Percentiles rank a stretch among this genome's conserved stretches.
These are phyloP conservation scores for Callaeas wilsoni DNA, from an alignment of 2,113 vertebrate species.

Conservation along the genomic window DNA sequence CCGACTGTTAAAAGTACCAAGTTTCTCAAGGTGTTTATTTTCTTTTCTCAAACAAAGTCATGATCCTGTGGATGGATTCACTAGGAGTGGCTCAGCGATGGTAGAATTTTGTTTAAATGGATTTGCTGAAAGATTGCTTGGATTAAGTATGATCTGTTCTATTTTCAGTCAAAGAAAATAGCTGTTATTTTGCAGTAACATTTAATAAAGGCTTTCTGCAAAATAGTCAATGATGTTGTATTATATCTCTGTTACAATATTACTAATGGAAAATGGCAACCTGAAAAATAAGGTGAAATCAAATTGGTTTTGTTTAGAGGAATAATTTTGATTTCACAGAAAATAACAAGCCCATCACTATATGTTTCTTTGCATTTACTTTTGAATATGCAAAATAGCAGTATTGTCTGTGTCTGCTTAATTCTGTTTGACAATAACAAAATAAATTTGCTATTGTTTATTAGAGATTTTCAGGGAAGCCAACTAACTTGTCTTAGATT, in stretches of 20 bases:
- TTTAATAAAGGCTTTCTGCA: constrained; percentile 57
- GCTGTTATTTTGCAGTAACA: constrained; percentile 45
- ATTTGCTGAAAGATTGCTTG: constrained; percentile 23
- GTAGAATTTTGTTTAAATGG: neutral
- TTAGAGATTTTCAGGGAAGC: constrained; percentile 63
- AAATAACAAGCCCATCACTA: constrained; percentile 48
- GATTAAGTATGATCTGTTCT: constrained; percentile 29
- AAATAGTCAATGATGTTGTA: neutral
- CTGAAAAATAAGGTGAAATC: constrained; percentile 43
- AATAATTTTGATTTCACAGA: constrained; percentile 62
- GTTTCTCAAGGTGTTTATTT: neutral
- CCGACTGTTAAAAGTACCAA: neutral
- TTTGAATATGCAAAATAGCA: constrained; percentile 48
- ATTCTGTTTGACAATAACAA: constrained; percentile 63
- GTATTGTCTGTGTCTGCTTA: constrained; percentile 53
- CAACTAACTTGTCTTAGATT: constrained; percentile 60
- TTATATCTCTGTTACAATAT: constrained; percentile 35
- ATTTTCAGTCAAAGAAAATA: constrained; percentile 15
- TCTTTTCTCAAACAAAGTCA: neutral
- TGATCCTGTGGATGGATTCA: neutral
- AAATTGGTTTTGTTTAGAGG: constrained; percentile 53
- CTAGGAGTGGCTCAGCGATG: neutral
- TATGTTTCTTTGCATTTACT: constrained; percentile 43
- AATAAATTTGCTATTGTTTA: constrained; percentile 67
- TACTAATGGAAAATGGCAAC: constrained; percentile 59